Evolutionary conservation across 2,888 invertebrate species (phyloP).

Genomic region (Drosophila austrosaltans): DNA sequence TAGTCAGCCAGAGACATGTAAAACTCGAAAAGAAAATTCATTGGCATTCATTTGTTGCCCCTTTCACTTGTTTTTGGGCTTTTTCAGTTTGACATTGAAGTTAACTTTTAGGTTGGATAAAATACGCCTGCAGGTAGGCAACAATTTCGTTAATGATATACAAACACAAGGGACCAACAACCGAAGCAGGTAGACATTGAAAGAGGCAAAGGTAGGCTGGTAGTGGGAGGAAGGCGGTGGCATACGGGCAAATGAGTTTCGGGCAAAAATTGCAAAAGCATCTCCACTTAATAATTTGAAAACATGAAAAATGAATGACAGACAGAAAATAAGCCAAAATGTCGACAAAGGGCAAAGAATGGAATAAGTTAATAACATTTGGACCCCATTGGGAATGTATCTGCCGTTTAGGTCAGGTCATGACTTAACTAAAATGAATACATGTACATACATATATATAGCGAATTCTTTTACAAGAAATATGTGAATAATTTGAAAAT

Average conservation of each 20-base stretch:
- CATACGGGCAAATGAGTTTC: background rate
- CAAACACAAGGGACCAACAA: slow-evolving; percentile 14
- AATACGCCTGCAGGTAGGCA: slow-evolving; percentile 17
- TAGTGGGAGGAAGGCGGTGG: background rate
- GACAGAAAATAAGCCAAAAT: slow-evolving; percentile 1
- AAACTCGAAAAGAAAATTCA: background rate
- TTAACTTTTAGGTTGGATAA: slow-evolving; percentile 10
- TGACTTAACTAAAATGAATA: slow-evolving; percentile 2
- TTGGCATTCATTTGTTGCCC: background rate
- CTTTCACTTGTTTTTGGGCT: background rate
- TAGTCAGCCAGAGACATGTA: background rate
- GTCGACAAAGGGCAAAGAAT: background rate
- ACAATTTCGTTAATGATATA: slow-evolving; percentile 23
- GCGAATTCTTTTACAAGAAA: background rate
- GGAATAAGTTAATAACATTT: slow-evolving; percentile 4
- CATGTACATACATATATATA: background rate
- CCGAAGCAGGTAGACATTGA: background rate
- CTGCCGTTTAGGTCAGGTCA: slow-evolving; percentile 4
- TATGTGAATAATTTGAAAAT: background rate
- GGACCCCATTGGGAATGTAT: background rate
- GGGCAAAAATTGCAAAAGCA: slow-evolving; percentile 3
- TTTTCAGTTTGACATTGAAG: background rate
- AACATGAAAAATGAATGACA: slow-evolving; percentile 13
- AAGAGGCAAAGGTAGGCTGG: too few relatives aligned
- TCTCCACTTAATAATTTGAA: background rate